phyloP scores from a whole-genome alignment of 2,888 invertebrate species.

The Halictus ligatus region DNA sequence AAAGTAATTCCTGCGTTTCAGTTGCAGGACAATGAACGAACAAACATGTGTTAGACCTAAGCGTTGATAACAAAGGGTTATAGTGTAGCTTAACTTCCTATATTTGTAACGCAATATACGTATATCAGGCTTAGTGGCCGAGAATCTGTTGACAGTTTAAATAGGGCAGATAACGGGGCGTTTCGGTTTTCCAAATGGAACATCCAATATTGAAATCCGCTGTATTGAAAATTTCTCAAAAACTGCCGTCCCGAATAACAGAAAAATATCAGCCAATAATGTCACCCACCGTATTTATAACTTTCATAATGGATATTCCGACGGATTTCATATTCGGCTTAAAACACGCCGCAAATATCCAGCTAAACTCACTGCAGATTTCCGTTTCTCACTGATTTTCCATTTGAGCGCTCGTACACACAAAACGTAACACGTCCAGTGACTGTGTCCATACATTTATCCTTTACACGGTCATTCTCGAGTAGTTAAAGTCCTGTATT shows the following conservation, averaged over 20 bases:
- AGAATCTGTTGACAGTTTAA: slow-evolving; percentile 14
- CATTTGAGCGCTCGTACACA: too few relatives aligned
- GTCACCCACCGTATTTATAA: background rate
- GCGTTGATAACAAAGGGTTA: slow-evolving; percentile 10
- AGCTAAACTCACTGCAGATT: background rate
- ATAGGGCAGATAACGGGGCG: background rate
- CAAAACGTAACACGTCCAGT: background rate
- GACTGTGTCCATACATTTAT: background rate
- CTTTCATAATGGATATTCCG: background rate
- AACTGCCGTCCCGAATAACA: background rate
- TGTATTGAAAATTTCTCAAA: background rate
- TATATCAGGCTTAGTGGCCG: slow-evolving; percentile 16
- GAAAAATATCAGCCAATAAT: background rate
- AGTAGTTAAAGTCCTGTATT: too few relatives aligned
- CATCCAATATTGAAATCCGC: background rate
- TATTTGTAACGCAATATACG: slow-evolving; percentile 20
- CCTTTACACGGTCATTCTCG: background rate
- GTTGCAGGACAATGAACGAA: background rate
- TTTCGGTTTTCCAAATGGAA: background rate
- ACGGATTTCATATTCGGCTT: background rate
- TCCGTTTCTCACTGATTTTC: too few relatives aligned
- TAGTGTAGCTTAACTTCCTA: slow-evolving; percentile 12
- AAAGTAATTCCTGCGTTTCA: background rate
- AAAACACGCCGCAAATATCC: background rate
- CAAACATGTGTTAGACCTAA: background rate